Evolutionary conservation across 2,797 vertebrate genomes (phyloP).

Genomic region (Pterois miles): DNA sequence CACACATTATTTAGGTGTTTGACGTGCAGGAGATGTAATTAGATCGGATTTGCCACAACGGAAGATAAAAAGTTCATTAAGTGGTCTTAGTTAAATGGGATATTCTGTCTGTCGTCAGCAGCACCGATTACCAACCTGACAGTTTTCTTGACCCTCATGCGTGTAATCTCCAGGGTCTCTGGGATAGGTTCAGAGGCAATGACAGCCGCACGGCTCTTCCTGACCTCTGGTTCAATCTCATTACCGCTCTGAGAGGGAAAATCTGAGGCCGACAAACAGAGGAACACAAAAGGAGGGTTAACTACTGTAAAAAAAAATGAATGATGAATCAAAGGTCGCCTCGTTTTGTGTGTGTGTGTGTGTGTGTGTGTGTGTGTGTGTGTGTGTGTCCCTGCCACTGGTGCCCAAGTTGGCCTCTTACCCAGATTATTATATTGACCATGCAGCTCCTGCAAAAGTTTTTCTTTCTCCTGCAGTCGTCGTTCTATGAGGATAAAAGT

Average conservation of each 20-base stretch:
- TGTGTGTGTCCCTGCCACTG: background rate
- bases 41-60: background rate
- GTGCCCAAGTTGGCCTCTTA: constrained; percentile 44
- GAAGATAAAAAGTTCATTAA: background rate
- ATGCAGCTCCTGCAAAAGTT: constrained; percentile 75
- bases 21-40: background rate
- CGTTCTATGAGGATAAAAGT: constrained; percentile 58
- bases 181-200: constrained; percentile 81
- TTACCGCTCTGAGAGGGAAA: constrained; percentile 53
- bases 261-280: constrained; percentile 63
- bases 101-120: background rate
- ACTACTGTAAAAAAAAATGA: background rate
- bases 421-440: constrained; percentile 77
- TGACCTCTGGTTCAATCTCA: constrained; percentile 64
- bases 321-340: background rate
- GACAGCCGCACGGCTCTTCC: constrained; percentile 79
- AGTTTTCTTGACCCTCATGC: constrained; percentile 74
- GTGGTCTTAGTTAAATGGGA: background rate
- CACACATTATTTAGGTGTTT: background rate
- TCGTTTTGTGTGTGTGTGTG: constrained; percentile 1
- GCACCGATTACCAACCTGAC: constrained; percentile 70
- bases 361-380: background rate
- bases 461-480: constrained; percentile 81
- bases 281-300: constrained; percentile 20
- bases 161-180: constrained; percentile 67